Evolutionary conservation across 2,113 vertebrate species (phyloP).

Genomic region (Falco punctatus): DNA sequence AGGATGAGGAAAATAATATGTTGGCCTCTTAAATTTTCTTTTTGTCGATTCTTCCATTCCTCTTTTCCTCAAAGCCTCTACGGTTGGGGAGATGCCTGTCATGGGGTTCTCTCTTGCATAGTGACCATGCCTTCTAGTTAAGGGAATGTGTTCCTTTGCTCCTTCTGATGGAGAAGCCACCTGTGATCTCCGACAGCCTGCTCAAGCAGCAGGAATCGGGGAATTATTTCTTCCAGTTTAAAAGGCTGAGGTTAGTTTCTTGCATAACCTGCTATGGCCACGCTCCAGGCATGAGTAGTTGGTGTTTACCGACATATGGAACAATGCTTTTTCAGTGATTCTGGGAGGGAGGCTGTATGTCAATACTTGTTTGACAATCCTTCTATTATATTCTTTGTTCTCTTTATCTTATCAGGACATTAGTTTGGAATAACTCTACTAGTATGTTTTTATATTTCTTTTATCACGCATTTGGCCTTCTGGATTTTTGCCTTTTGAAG

Average conservation of each 20-base stretch:
- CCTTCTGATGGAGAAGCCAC: not conserved
- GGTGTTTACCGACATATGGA: not conserved
- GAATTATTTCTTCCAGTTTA: not conserved
- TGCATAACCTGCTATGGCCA: not conserved
- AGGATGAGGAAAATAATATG: not conserved
- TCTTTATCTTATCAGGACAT: not conserved
- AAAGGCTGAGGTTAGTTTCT: not conserved
- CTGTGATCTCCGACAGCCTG: not conserved
- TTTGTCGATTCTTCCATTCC: not conserved
- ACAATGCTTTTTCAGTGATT: not conserved
- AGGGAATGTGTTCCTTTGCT: not conserved
- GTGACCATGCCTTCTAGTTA: not conserved
- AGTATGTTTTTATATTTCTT: not conserved
- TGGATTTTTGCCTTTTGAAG: not conserved
- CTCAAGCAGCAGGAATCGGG: not conserved
- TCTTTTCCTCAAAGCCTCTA: not conserved
- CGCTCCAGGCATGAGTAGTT: not conserved
- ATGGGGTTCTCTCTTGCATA: not conserved
- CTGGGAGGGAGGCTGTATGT: no score
- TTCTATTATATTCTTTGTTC: not conserved
- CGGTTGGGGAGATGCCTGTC: not conserved
- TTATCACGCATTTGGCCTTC: not conserved
- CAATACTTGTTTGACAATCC: not conserved
- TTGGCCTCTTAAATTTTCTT: fast-evolving
- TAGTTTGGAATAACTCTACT: not conserved